Evolutionary conservation across 2,113 vertebrate species (phyloP).

Genomic region (Raja brachyura): DNA sequence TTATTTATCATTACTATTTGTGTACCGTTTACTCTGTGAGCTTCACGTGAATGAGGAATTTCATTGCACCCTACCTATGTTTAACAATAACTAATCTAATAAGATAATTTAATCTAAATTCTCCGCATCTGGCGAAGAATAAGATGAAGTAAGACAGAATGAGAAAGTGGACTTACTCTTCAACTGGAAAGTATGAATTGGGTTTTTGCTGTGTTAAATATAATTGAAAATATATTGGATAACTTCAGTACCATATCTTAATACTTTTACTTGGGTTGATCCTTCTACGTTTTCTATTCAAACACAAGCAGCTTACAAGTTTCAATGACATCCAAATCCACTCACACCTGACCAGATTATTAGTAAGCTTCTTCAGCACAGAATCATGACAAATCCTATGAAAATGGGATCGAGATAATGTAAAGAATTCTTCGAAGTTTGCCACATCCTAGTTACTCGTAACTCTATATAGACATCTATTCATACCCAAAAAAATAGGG

Average conservation of each 20-base stretch:
- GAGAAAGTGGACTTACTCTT: no score
- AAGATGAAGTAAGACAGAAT: not conserved
- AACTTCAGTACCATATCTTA: no score
- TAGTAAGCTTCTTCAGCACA: not conserved
- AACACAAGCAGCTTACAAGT: conserved; percentile 15
- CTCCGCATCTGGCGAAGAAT: not conserved
- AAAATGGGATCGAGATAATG: conserved; percentile 3
- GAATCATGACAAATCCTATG: not conserved
- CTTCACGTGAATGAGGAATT: no score
- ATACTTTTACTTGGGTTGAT: not conserved
- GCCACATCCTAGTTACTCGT: not conserved
- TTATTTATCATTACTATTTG: no score
- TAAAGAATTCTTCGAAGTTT: not conserved
- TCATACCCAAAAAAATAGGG: not conserved
- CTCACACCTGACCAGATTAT: not conserved
- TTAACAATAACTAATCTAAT: no score
- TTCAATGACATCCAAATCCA: not conserved
- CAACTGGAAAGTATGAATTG: not conserved
- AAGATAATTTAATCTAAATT: no score
- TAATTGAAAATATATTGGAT: not conserved
- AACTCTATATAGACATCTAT: not conserved
- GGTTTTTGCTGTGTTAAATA: not conserved
- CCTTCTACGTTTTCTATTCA: not conserved
- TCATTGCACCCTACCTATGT: no score
- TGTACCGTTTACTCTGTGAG: no score